Evolutionary conservation across 1,140 invertebrate species (phyloP), one percentile per base, ranked within the genome.

Genomic region (Drosophila serrata): DNA sequence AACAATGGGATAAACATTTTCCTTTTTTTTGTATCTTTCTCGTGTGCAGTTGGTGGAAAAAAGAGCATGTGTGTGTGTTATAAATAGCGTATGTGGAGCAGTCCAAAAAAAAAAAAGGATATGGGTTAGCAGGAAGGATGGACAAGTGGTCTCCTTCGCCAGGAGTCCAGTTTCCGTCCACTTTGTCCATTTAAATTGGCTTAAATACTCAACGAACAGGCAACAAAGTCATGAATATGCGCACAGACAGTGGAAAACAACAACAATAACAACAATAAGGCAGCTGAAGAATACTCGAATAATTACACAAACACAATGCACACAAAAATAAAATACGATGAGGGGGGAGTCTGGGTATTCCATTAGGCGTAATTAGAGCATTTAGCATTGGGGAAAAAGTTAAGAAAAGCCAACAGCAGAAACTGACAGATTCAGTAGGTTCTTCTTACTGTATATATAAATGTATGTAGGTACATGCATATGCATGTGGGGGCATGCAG

Each of bases 351-450:
- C 31, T 42, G 48, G 78, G 77, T 76, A 79, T 88, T 88, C 85
- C 85, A 88, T 88, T 88, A 88, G 85, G 65, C 85, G 85, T 88
- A 88, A 88, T 88, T 90, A 88, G 85, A 88, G 85, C 85, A 88
- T 85, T 88, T 88, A 88, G 75, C 85, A 72, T 67, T 27, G 68
- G 43, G 76, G 81, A 80, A 82, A 82, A 88, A 88, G 79, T 82
- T 87, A 80, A 88, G 78, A 81, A 90, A 90, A 85, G 58, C 75
- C 69, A 82, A 51, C 75, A 70, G 64, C 55, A 79, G 33, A 78
- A 62, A 79, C 63, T 64, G 65, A 70, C 49, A 60, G 58, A 51
- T 51, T 64, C 33, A 60, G 56, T 60, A 22, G 64, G 56, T 31
- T 48, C 27, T 55, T 19, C 33, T 13, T 33, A 24, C 40, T 22